These are phyloP conservation scores for Ophion ventricosus DNA, from an alignment of 2,888 invertebrate genomes.

Conservation along the genomic window DNA sequence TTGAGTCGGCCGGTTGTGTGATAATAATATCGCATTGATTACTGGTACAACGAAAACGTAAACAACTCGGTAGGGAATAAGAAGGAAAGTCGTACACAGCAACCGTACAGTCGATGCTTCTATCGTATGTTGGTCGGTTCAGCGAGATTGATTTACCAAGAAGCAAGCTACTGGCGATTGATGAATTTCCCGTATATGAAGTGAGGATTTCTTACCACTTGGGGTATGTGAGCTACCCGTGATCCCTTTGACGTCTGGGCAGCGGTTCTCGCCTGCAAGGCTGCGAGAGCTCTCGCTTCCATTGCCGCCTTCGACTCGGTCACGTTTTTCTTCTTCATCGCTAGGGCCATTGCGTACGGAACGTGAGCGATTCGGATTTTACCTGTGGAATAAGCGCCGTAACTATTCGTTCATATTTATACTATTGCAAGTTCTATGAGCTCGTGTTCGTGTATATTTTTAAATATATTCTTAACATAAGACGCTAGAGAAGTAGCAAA, in stretches of 20 bases:
- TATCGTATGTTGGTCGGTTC: not conserved
- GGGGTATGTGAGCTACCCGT: constrained; percentile 89
- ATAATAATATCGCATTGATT: not conserved
- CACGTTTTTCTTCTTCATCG: constrained; percentile 89
- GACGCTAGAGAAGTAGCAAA: too few relatives aligned
- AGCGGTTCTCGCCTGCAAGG: constrained; percentile 83
- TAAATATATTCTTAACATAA: too few relatives aligned
- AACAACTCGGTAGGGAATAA: too few relatives aligned
- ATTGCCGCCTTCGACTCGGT: constrained; percentile 83
- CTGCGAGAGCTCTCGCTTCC: constrained; percentile 73
- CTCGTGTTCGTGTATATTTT: too few relatives aligned
- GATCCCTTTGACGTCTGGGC: constrained; percentile 89
- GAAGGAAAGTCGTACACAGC: not conserved
- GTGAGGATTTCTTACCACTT: constrained; percentile 74
- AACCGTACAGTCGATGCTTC: not conserved
- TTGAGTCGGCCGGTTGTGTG: not conserved
- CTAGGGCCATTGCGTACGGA: constrained; percentile 89
- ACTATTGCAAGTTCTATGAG: not conserved
- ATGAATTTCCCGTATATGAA: not conserved
- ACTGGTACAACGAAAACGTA: too few relatives aligned
- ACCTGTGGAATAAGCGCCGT: constrained; percentile 66
- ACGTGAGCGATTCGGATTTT: constrained; percentile 90
- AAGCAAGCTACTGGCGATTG: not conserved
- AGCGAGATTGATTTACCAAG: not conserved
- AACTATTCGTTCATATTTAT: not conserved